Evolutionary conservation across 2,113 vertebrate species (phyloP).

Genomic region (Hystrix cristata): DNA sequence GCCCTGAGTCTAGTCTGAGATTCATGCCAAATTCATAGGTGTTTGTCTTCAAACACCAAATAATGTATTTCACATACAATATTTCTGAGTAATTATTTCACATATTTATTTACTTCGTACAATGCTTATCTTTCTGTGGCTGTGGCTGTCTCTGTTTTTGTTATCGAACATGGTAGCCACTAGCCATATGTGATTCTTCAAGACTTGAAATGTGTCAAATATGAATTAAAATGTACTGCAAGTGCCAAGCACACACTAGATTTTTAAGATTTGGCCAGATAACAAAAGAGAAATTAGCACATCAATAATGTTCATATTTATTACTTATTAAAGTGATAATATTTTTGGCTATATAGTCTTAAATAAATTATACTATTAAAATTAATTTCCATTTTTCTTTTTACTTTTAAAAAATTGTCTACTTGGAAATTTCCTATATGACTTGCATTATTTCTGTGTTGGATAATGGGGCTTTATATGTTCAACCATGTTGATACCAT

Average conservation of each 20-base stretch:
- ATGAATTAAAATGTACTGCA: neutral
- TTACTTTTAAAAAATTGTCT: neutral
- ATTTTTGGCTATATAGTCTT: neutral
- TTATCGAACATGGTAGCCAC: neutral
- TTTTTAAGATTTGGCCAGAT: neutral
- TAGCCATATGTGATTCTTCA: neutral
- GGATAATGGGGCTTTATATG: neutral
- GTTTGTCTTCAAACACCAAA: neutral
- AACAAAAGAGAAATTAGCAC: neutral
- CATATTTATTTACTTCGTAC: neutral
- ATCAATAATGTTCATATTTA: neutral
- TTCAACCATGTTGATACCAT: neutral
- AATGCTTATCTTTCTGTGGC: neutral
- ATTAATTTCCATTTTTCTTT: neutral
- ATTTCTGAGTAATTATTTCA: neutral
- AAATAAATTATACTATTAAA: constrained; percentile 1
- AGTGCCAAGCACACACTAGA: neutral
- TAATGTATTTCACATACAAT: neutral
- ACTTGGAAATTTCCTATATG: neutral
- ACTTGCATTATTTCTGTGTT: neutral
- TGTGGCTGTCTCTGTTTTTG: neutral
- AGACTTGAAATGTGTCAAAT: neutral
- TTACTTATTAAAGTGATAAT: neutral
- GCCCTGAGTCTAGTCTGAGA: neutral
- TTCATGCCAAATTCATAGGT: neutral